phyloP scores from a whole-genome alignment of 2,888 invertebrate species.

The Chrysotoxum bicinctum region DNA sequence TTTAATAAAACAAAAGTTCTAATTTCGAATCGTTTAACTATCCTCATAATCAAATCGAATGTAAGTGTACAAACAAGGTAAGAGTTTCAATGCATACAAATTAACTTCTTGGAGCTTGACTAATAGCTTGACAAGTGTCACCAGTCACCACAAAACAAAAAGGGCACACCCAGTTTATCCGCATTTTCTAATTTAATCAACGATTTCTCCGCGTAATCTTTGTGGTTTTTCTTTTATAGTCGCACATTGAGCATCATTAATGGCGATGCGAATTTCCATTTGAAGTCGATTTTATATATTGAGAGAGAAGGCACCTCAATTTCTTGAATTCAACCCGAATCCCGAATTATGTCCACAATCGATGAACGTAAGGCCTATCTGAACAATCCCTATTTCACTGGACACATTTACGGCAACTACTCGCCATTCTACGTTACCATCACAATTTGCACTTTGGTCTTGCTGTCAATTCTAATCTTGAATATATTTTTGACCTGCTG shows the following conservation, averaged over 20 bases:
- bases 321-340: conserved; percentile 54
- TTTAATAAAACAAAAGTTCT: neutral
- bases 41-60: neutral
- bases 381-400: conserved; percentile 85
- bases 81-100: neutral
- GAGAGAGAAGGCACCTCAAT: conserved; percentile 10
- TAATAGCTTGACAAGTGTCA: neutral
- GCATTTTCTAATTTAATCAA: conserved; percentile 10
- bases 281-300: conserved; percentile 8
- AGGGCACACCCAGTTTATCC: conserved; percentile 64
- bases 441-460: conserved; percentile 89
- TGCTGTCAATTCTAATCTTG: conserved; percentile 87
- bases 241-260: neutral
- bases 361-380: conserved; percentile 85
- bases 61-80: neutral
- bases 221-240: conserved; percentile 20
- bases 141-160: conserved; percentile 6
- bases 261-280: conserved; percentile 46
- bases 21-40: neutral
- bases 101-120: neutral
- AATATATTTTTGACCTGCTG: conserved; percentile 92
- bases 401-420: conserved; percentile 87
- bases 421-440: conserved; percentile 93
- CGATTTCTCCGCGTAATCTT: conserved; percentile 39
- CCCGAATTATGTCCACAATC: conserved; percentile 84